Evolutionary conservation across 2,113 vertebrate species (phyloP), one percentile per base, ranked within the genome.

Genomic region (Potamarius usumacintae): DNA sequence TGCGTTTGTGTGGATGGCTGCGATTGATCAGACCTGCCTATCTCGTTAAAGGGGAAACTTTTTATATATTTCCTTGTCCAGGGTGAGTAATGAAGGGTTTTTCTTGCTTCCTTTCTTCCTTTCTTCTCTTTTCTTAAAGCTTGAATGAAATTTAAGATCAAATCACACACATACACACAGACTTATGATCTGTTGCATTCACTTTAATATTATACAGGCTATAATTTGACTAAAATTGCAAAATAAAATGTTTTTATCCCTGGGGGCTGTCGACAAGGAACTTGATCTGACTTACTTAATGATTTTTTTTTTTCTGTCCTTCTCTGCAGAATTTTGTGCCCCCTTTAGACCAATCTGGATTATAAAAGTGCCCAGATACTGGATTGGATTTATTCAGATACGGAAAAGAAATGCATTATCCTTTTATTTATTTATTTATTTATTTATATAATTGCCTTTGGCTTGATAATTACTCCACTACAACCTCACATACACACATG

Each of bases 1-100:
- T 86, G 71, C 85, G 86, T 90, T 84, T 91, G 88, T 92, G 91
- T 89, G 86, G 90, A 92, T 91, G 89, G 55, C 84, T 74, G 53
- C 84, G 89, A 90, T 92, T 91, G 89, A 89, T 91, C 85, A 84
- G 87, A 53, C 25, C 77, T 81, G 74, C 78, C 81, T 88, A 60
- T 62, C 88, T 88, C 58, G 17, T 71, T n/a, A 80, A 78, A 79
- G 77, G 72, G 86, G 60, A 88, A 83, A 90, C 82, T 87, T 89
- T 89, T 71, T 71, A 86, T 85, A 89, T 72, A 57, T 87, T 85
- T 86, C 85, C 67, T 82, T 72, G 65, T 62, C 74, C 34, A 67
- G n/a, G 60, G 48, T 79, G 85, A 79, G 74, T 17, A 76, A 85
- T 85, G 30, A 63, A 65, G 57, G 84, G 0, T 53, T 65, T 52